Conservation (phyloP, 2,797 vertebrate genomes). For the Echiichthys vipera region DNA sequence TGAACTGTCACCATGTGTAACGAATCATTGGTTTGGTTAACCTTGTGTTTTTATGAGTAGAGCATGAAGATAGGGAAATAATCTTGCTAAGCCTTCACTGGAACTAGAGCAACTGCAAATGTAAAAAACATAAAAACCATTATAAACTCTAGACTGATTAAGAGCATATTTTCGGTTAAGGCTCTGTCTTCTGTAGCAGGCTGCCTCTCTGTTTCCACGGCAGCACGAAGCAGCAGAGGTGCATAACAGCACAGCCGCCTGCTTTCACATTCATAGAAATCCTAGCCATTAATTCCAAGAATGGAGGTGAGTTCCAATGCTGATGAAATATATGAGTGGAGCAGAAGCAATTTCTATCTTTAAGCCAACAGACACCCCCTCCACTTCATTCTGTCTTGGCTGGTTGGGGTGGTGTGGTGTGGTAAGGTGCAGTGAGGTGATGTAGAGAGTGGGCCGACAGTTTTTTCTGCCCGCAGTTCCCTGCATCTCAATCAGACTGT, state of each 20-base stretch:
- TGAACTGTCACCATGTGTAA: not conserved
- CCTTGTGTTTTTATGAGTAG: not conserved
- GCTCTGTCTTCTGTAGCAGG: constrained; percentile 35
- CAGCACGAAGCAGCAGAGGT: constrained; percentile 55
- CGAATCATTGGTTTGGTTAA: not conserved
- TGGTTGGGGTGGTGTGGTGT: constrained; percentile 44
- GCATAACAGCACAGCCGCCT: constrained; percentile 67
- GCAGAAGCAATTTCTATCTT: constrained; percentile 83
- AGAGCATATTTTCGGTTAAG: constrained; percentile 17
- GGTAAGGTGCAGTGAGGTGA: constrained; percentile 41
- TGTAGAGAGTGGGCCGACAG: not conserved
- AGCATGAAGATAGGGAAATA: not conserved
- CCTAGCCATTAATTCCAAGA: constrained; percentile 81
- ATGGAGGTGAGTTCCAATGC: constrained; percentile 76
- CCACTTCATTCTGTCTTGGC: constrained; percentile 61
- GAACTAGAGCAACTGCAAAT: not conserved
- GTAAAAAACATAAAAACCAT: constrained; percentile 8
- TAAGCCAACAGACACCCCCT: constrained; percentile 79
- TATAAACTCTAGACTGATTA: not conserved
- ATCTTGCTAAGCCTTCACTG: too few relatives aligned
- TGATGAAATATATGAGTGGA: constrained; percentile 84
- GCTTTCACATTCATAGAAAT: constrained; percentile 88
- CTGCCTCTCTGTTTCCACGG: constrained; percentile 71
- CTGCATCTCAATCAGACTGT: constrained; percentile 64
- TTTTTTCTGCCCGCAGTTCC: constrained; percentile 10